phyloP scores from a whole-genome alignment of 2,113 vertebrate species.

The Myotis davidii region DNA sequence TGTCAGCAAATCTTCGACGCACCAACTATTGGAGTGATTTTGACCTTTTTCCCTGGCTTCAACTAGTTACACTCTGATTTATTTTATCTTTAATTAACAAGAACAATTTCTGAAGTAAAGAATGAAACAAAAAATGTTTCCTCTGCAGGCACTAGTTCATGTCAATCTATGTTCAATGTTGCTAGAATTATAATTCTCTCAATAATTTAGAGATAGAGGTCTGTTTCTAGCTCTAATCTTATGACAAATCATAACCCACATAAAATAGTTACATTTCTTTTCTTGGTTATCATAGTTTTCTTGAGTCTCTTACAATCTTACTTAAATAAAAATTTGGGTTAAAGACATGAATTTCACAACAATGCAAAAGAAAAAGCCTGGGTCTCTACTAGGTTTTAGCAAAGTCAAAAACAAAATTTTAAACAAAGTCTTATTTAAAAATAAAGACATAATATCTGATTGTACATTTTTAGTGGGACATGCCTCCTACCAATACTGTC shows the following conservation, averaged over 20 bases:
- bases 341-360: conserved; percentile 20
- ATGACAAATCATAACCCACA: neutral
- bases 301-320: neutral
- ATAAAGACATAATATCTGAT: neutral
- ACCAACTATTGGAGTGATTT: neutral
- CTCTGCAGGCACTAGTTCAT: neutral
- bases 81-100: neutral
- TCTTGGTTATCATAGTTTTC: neutral
- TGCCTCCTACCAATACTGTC: neutral
- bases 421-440: neutral
- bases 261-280: neutral
- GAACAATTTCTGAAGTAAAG: neutral
- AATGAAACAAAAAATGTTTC: neutral
- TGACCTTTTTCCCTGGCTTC: neutral
- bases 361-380: neutral
- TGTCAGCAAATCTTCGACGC: neutral
- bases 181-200: neutral
- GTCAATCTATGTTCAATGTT: neutral
- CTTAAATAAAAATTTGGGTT: neutral
- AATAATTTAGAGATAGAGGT: neutral
- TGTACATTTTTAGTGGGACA: neutral
- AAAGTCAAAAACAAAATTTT: neutral
- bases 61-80: neutral
- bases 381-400: neutral
- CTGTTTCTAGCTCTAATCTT: neutral